Base-by-base conservation (phyloP, 2,113 vertebrate species). In the Motacilla alba region DNA sequence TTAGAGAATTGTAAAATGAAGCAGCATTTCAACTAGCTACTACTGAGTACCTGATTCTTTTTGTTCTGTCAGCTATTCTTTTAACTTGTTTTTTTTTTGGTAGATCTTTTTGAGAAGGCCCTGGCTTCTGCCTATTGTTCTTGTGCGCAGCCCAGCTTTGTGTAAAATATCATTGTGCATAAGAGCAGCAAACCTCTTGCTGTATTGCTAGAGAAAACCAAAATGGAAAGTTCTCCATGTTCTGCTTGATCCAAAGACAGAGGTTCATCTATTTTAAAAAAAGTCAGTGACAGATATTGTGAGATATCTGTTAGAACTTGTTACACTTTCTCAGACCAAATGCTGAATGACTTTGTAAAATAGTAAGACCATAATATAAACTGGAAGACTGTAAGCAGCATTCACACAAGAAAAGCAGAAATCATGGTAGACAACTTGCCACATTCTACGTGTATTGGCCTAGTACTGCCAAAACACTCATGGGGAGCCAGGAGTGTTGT, bases 1-100 rank as follows among this genome's bases (percentile, higher is more conserved):
- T 97, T 96, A 97, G 59, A 94, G 49, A 96, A 96, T 63, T 81
- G 79, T 93, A 87, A 96, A 96, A 89, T 63, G 81, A 94, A 79
- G 81, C 63, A 92, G 84, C 67, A 35, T 97, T 96, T 97, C 93
- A 96, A 73, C 96, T 93, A 95, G 89, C 33, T 82, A 17, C 79
- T 88, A 46, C 63, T 24, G 7, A 90, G 43, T 64, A 81, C 67
- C 33, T 74, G 66, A 62, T 78, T 85, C 13, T 68, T 93, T 87
- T 63, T 91, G 30, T 68, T 81, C 87, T 74, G 49, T 96, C 83
- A 96, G 75, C 59, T 92, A 17, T 85, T 87, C 30, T 87, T 90
- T 95, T 52, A 79, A 91, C 49, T 68, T 18, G 6, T 1, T 80
- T 73, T 83, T 72, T 27, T 15, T 35, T 35, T 35, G 35, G 5